Base-by-base conservation (phyloP, 2,888 invertebrate genomes). In the Zaprionus obscuricornis region DNA sequence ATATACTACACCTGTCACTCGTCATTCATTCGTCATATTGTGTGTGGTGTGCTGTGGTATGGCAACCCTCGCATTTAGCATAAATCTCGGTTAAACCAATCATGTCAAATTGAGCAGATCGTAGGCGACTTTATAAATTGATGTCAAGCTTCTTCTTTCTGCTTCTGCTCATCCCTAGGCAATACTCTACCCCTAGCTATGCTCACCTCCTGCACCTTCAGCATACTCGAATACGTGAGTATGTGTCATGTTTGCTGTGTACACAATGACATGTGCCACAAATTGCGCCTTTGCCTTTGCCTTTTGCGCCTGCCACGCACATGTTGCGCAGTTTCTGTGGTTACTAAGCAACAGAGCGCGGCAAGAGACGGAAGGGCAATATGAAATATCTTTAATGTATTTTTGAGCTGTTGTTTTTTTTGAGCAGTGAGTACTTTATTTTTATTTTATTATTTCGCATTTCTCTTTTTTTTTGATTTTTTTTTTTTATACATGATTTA, bases 11-110 rank as follows among this genome's bases (percentile, higher is more conserved):
- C n/a, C n/a, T n/a, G n/a, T n/a, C n/a, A n/a, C n/a, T n/a, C n/a
- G n/a, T n/a, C n/a, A n/a, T n/a, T n/a, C n/a, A n/a, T n/a, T n/a
- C n/a, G n/a, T n/a, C n/a, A n/a, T n/a, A n/a, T n/a, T n/a, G n/a
- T n/a, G n/a, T n/a, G n/a, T n/a, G n/a, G n/a, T n/a, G n/a, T n/a
- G n/a, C n/a, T n/a, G n/a, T n/a, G n/a, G 22, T 22, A 22, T 10
- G 11, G 5, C 11, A 29, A 18, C 6, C 10, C 49, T 18, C 45
- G 51, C 34, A 27, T 24, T 17, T 20, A 34, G 39, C 39, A 66
- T 70, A 74, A 77, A 78, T 85, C 83, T 70, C 55, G 36, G 36
- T 58, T 57, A 70, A 85, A 49, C 60, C 76, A 77, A 85, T 77
- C 78, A 77, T 74, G 79, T 85, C 85, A 77, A 58, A 57, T 74